phyloP scores from a whole-genome alignment of 2,797 vertebrate genomes.

The Leuciscus waleckii region DNA sequence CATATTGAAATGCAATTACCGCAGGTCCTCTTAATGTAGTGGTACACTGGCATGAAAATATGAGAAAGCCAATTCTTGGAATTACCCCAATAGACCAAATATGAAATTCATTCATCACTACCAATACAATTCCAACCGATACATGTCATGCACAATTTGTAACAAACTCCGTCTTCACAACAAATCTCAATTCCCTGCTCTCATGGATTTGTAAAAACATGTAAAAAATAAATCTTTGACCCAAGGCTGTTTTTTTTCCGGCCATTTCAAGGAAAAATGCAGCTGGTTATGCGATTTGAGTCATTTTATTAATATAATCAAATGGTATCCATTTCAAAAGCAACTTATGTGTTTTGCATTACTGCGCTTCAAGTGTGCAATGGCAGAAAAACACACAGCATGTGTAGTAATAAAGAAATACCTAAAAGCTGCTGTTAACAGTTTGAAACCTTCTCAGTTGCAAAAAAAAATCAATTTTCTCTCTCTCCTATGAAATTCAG shows the following conservation, averaged over 20 bases:
- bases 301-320: constrained; percentile 17
- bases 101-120: constrained; percentile 48
- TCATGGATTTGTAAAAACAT: constrained; percentile 23
- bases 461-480: constrained; percentile 65
- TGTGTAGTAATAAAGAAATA: constrained; percentile 32
- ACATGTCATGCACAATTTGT: constrained; percentile 26
- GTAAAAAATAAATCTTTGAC: background rate
- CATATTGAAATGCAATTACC: constrained; percentile 57
- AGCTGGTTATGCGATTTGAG: background rate
- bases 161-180: constrained; percentile 28
- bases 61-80: constrained; percentile 35
- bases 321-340: constrained; percentile 17
- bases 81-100: constrained; percentile 43
- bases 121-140: constrained; percentile 22
- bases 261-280: background rate
- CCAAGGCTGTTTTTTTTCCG: background rate
- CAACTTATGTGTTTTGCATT: background rate
- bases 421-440: constrained; percentile 13
- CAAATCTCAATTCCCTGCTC: constrained; percentile 17
- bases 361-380: background rate
- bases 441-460: constrained; percentile 11
- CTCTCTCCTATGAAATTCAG: constrained; percentile 58
- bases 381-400: background rate
- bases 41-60: constrained; percentile 32
- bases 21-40: constrained; percentile 41